Evolutionary conservation across 2,888 invertebrate species (phyloP), one percentile per base, ranked within the genome.

Genomic region (Ypsolopha sequella): DNA sequence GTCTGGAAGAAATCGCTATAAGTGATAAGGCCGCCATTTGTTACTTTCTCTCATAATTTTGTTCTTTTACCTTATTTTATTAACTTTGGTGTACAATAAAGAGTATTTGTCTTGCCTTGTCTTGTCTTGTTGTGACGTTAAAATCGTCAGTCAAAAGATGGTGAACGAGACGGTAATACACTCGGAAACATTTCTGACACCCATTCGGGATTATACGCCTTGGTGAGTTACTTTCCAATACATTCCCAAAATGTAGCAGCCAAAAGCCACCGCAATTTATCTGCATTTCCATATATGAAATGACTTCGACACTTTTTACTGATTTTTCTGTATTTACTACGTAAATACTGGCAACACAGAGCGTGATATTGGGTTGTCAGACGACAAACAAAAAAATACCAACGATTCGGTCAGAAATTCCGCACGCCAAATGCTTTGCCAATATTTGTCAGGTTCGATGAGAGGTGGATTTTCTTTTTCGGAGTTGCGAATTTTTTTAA

Each of bases 291-390:
- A 39, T 39, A 1, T 44, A 13, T 14, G 13, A 24, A 14, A 24
- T 24, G 24, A 24, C 9, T 45, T 45, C 45, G 33, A 24, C 2
- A 33, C n/a, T 61, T 58, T 63, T 73, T 63, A 66, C 64, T 61
- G 58, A 65, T 66, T 73, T 73, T 66, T 70, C 62, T 49, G 33
- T 75, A 73, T 82, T 80, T 75, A 67, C 69, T 57, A 54, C 6
- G 71, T 68, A 79, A 80, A 81, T 68, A 79, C 58, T 39, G 65
- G 66, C 64, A 68, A 65, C 72, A 63, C 59, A 53, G 60, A 9
- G 39, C 47, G 70, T 70, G 62, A 63, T 63, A 61, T 53, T 65
- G 64, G 59, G 57, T 65, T 64, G 70, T 64, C 76, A 72, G 73
- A 76, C 73, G 57, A 70, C 63, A 73, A 77, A 76, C 68, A 76